Conservation (phyloP, 2,797 vertebrate species). For the Mormyrops boulengeri region DNA sequence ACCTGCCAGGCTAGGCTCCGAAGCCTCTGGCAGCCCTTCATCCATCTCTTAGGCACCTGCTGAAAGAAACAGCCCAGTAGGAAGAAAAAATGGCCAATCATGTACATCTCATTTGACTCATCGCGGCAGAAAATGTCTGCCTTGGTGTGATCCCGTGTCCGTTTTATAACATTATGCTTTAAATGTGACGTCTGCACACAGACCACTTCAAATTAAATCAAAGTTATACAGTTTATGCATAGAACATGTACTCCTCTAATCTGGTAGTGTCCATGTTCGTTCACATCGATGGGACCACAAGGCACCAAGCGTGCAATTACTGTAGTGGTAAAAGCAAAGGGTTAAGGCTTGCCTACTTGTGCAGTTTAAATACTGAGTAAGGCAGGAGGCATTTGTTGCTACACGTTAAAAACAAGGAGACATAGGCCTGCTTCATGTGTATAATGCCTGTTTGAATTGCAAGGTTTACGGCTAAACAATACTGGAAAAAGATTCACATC, state of each 20-base stretch:
- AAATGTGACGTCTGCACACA: neutral
- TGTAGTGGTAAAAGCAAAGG: neutral
- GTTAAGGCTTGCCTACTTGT: neutral
- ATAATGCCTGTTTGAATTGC: neutral
- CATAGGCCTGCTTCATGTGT: neutral
- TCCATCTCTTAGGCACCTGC: constrained; percentile 82
- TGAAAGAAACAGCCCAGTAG: constrained; percentile 37
- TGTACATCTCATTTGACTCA: constrained; percentile 24
- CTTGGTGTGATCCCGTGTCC: neutral
- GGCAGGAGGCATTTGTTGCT: neutral
- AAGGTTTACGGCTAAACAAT: neutral
- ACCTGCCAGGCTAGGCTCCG: constrained; percentile 63
- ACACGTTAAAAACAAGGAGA: neutral
- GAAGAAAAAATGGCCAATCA: constrained; percentile 38
- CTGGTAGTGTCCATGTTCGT: neutral
- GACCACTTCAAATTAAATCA: neutral
- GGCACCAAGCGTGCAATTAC: neutral
- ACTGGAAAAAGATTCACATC: neutral
- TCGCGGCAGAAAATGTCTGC: neutral
- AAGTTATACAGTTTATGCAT: neutral
- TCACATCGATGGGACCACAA: neutral
- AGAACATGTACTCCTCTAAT: neutral
- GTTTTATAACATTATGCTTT: neutral
- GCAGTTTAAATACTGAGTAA: neutral
- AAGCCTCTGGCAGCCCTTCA: constrained; percentile 63